phyloP scores from a whole-genome alignment of 2,888 invertebrate species.

The Hedychridium roseum region DNA sequence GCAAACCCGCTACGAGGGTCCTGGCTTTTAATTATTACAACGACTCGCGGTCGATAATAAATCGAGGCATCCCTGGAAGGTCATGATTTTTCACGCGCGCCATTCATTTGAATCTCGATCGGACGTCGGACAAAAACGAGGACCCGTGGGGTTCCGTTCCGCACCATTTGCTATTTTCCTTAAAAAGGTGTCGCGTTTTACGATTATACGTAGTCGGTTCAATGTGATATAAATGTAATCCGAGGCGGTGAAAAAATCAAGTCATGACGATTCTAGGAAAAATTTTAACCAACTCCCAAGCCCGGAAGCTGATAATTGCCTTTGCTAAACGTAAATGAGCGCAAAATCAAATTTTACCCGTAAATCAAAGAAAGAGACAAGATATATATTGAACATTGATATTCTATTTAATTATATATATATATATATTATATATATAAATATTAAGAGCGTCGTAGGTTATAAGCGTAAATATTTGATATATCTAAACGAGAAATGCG shows the following conservation, averaged over 20 bases:
- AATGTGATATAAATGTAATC: too few relatives aligned
- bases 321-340: constrained; percentile 61
- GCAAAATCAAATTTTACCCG: constrained; percentile 60
- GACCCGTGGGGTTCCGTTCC: too few relatives aligned
- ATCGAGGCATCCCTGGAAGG: constrained; percentile 29
- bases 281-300: too few relatives aligned
- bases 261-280: too few relatives aligned
- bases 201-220: too few relatives aligned
- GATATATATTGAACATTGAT: constrained; percentile 14
- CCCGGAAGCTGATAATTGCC: constrained; percentile 47
- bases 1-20: constrained; percentile 33
- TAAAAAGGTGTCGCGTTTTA: too few relatives aligned
- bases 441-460: constrained; percentile 19
- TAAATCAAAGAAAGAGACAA: constrained; percentile 45
- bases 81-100: constrained; percentile 28
- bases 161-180: too few relatives aligned
- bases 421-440: constrained; percentile 36
- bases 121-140: too few relatives aligned
- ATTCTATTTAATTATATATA: constrained; percentile 47
- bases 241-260: too few relatives aligned
- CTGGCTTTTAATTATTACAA: constrained; percentile 46
- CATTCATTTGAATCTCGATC: constrained; percentile 17
- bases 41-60: constrained; percentile 38
- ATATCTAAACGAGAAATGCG: constrained; percentile 34
- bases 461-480: constrained; percentile 32